Percentiles rank a stretch among this genome's conserved stretches.
These are phyloP conservation scores for Leptocoma aspasia DNA, from an alignment of 2,113 vertebrate species.

Conservation along the genomic window DNA sequence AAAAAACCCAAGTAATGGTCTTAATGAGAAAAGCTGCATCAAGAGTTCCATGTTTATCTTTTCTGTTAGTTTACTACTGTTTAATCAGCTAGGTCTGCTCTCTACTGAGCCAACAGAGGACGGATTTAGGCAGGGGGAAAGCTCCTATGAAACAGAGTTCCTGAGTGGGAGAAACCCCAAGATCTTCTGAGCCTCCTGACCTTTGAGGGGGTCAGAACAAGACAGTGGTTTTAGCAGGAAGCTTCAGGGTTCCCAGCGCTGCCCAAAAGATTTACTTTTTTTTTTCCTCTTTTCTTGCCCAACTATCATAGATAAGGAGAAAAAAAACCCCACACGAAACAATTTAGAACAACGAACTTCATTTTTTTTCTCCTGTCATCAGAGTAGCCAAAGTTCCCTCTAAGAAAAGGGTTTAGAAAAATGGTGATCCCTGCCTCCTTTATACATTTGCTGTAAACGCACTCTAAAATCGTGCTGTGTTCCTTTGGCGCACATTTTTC, in stretches of 20 bases:
- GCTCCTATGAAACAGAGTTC: background rate
- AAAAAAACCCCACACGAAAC: background rate
- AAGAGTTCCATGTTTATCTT: background rate
- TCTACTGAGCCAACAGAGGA: background rate
- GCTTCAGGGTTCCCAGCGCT: background rate
- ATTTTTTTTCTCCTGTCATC: background rate
- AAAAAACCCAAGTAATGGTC: background rate
- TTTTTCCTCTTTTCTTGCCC: background rate
- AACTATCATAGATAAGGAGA: background rate
- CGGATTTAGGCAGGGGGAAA: background rate
- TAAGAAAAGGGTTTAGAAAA: background rate
- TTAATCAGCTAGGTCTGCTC: background rate
- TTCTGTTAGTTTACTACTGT: background rate
- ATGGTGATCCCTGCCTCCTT: background rate
- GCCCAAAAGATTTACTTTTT: background rate
- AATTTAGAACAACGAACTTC: background rate
- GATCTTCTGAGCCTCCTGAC: background rate
- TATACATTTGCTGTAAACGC: background rate
- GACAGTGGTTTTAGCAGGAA: background rate
- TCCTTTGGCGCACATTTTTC: background rate
- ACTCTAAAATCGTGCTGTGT: background rate
- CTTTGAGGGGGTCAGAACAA: background rate
- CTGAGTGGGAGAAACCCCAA: background rate
- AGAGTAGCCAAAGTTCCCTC: background rate
- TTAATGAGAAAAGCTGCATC: background rate